Evolutionary conservation across 2,888 invertebrate genomes (phyloP).

Genomic region (Rotaria magnacalcarata): DNA sequence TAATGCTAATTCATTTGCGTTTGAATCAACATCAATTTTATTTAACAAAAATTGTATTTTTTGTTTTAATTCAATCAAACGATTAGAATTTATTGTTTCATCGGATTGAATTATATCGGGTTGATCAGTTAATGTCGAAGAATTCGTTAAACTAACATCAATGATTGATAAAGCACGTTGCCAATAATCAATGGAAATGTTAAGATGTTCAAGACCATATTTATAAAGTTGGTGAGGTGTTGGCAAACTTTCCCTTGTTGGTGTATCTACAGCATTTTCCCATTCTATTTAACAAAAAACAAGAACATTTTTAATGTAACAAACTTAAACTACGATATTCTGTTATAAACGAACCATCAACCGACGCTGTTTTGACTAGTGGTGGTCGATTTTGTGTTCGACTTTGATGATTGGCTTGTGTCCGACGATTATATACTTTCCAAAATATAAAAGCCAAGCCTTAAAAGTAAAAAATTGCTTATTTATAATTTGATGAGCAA

Average conservation of each 20-base stretch:
- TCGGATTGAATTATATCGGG: not conserved
- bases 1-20: not conserved
- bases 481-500: no score
- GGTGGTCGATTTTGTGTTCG: not conserved
- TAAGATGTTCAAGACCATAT: slow-evolving; percentile 16
- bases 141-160: not conserved
- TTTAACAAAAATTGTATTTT: slow-evolving; percentile 20
- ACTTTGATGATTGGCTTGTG: not conserved
- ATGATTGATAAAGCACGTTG: slow-evolving; percentile 6
- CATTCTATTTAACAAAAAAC: not conserved
- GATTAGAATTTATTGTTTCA: not conserved
- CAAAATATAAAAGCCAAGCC: not conserved
- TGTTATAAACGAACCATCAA: not conserved
- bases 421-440: not conserved
- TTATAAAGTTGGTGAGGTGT: slow-evolving; percentile 3
- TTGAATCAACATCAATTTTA: slow-evolving; percentile 21
- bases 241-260: not conserved
- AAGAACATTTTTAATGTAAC: not conserved
- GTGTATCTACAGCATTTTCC: slow-evolving; percentile 30
- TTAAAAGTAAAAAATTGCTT: not conserved
- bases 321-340: not conserved
- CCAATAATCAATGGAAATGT: slow-evolving; percentile 12
- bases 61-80: not conserved
- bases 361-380: not conserved
- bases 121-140: not conserved